Base-by-base conservation (phyloP, 2,797 vertebrate species). In the Sebastes matsubarae region DNA sequence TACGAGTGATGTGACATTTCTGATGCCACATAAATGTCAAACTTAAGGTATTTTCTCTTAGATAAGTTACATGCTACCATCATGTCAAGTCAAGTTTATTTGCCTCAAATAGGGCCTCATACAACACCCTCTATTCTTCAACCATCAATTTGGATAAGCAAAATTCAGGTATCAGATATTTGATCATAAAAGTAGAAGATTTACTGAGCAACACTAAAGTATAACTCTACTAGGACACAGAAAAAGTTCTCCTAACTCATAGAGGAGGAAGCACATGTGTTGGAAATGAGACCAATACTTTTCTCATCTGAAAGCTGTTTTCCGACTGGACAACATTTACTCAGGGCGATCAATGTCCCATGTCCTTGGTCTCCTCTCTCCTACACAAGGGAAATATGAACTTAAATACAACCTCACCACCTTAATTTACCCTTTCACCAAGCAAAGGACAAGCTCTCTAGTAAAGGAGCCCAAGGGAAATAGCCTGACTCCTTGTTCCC, bases 361-460 rank as follows among this genome's bases (percentile, higher is more conserved):
- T 90, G 89, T 93, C 92, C 93, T 94, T 86, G 81, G 85, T 91
- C 88, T 92, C 79, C 85, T 90, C 85, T 87, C 69, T 82, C 66
- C 60, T 74, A 79, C 93, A 92, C 93, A 34, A 75, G 93, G 94
- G 93, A 95, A 94, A 95, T 95, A 95, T 93, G 91, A 93, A 92
- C 93, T 93, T 91, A 90, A 93, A 93, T 85, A 93, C 89, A 88
- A 92, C 91, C 91, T 82, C 78, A 72, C 82, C 88, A 93, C 92
- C 91, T 92, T 91, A 89, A 91, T 93, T 92, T 92, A 92, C 88
- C 90, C 90, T 91, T 88, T 93, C 84, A 86, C 83, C 87, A 88
- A 91, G 89, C 55, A 93, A 94, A 94, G 90, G 93, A 94, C 93
- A 92, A 88, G 88, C 88, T 92, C 88, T 90, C 77, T 13, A 54